phyloP scores from a whole-genome alignment of 2,113 vertebrate genomes.

The Trochalopteron elliotii region DNA sequence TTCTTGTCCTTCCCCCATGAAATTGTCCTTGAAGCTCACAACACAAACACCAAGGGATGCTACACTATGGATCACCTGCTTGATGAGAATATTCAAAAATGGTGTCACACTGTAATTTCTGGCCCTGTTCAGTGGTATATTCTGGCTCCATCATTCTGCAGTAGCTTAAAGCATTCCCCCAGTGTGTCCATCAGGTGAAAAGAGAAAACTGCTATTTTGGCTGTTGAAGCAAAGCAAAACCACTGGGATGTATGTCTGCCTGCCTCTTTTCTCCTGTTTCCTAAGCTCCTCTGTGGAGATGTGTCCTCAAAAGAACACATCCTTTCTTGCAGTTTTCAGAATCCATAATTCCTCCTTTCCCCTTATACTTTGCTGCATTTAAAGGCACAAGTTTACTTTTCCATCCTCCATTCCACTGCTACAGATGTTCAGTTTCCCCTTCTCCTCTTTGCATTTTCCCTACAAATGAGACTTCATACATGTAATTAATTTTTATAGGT shows the following conservation, averaged over 20 bases:
- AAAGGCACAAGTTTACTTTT: neutral
- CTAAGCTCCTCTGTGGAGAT: neutral
- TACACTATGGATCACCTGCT: neutral
- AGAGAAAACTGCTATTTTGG: neutral
- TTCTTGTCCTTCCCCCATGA: neutral
- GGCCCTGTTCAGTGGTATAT: neutral
- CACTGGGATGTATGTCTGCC: neutral
- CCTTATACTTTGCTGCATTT: neutral
- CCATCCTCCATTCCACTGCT: neutral
- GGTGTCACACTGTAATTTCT: neutral
- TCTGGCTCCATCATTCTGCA: neutral
- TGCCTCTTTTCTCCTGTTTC: neutral
- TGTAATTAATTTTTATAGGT: neutral
- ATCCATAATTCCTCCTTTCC: neutral
- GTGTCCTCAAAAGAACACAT: neutral
- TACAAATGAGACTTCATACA: neutral
- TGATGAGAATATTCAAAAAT: neutral
- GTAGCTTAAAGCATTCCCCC: neutral
- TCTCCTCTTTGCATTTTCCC: neutral
- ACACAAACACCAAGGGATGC: neutral
- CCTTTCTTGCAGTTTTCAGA: neutral
- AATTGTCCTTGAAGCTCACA: neutral
- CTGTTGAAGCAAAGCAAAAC: neutral
- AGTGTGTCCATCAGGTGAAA: neutral
- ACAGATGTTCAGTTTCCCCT: neutral